These are phyloP conservation scores for Nylanderia fulva DNA, from an alignment of 1,140 invertebrate genomes.

Conservation along the genomic window DNA sequence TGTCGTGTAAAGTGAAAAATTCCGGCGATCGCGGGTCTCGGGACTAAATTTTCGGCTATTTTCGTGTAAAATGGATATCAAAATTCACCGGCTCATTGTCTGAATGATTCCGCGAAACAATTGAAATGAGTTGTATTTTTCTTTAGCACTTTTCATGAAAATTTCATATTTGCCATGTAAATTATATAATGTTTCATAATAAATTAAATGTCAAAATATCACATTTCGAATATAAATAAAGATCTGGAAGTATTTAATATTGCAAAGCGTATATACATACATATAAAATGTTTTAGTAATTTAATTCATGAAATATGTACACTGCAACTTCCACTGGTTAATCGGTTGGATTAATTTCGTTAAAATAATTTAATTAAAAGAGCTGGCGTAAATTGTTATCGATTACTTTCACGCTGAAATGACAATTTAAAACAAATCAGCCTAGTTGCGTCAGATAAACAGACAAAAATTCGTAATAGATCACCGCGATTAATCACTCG, in stretches of 20 bases:
- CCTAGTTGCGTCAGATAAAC: background rate
- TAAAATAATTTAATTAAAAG: slow-evolving; percentile 57
- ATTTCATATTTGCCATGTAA: slow-evolving; percentile 23
- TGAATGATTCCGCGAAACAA: background rate
- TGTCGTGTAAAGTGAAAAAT: slow-evolving; percentile 14
- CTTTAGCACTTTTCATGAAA: slow-evolving; percentile 16
- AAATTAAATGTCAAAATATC: slow-evolving; percentile 54
- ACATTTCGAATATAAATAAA: slow-evolving; percentile 51
- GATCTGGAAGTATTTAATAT: slow-evolving; percentile 55
- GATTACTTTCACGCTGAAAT: background rate
- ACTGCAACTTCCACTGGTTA: slow-evolving; percentile 12
- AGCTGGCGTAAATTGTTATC: background rate
- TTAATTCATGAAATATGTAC: slow-evolving; percentile 26
- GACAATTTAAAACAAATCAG: slow-evolving; percentile 25
- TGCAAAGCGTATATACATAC: background rate
- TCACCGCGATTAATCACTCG: background rate
- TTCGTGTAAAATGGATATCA: no score
- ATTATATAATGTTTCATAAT: slow-evolving; percentile 19
- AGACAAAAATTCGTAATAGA: background rate
- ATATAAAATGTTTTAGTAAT: slow-evolving; percentile 47
- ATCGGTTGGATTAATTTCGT: slow-evolving; percentile 40
- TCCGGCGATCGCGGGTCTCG: background rate
- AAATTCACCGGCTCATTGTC: background rate
- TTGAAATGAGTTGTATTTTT: background rate
- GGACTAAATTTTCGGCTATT: background rate